Evolutionary conservation across 2,888 invertebrate species (phyloP), one percentile per base, ranked within the genome.

Genomic region (Caenorhabditis imperialis): DNA sequence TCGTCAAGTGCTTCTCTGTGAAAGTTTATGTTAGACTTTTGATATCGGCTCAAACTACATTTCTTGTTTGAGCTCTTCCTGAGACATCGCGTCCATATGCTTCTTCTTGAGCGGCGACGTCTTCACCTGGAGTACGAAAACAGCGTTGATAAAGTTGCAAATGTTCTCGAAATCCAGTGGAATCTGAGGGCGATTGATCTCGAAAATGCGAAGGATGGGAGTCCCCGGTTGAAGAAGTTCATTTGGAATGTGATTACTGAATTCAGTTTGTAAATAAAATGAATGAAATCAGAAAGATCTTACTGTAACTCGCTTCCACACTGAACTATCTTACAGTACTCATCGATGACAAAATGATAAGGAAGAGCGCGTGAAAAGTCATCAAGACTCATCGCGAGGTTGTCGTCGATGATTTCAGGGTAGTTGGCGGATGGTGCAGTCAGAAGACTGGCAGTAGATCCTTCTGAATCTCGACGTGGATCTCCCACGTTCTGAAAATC

Each of bases 71-170:
- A 27, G 23, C 7, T 69, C 60, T 30, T 53, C 60, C 45, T 58
- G 37, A 3, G 69, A 42, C 60, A 62, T 53, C 27, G 51, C 61
- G 50, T 57, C 62, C 62, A 55, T 42, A 45, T 67, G 47, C 30
- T 65, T 71, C 22, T 65, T 71, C 16, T 60, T 58, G 33, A 63
- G 45, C 4, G 81, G 82, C 10, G 79, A 74, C 12, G 78, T 77
- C 23, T 82, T 78, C 20, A 86, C 82, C 62, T 87, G 85, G 0
- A 87, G 75, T 3, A 87, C 86, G 57, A 87, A 87, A 7, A 87
- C 87, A 7, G 85, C 86, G 67, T 87, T 87, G 70, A 87, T 87
- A 67, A 87, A 87, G 67, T 87, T 86, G 74, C 82, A 84, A 18
- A 85, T 85, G 58, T 85, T 87, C 42, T 87, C 87, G 50, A 85